Evolutionary conservation across 2,113 vertebrate species (phyloP).

Genomic region (Echinops telfairi): DNA sequence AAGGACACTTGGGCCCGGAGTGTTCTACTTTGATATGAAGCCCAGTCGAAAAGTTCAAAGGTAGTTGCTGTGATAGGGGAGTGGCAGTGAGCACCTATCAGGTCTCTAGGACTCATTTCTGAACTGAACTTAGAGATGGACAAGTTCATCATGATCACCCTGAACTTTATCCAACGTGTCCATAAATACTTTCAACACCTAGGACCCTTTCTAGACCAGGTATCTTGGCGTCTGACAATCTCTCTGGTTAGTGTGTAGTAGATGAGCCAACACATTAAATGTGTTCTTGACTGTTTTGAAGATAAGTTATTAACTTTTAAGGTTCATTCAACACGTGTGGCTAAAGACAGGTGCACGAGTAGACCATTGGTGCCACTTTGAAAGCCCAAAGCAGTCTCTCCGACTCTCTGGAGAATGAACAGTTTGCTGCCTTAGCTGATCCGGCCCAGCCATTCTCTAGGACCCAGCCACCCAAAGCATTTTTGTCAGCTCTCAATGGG

Average conservation of each 20-base stretch:
- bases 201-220: neutral
- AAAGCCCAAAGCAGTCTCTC: neutral
- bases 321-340: neutral
- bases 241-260: too few relatives aligned
- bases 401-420: neutral
- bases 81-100: neutral
- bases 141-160: neutral
- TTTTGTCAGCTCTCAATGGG: rapidly evolving
- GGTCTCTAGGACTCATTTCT: neutral
- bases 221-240: neutral
- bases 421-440: neutral
- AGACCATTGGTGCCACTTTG: neutral
- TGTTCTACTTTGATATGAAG: neutral
- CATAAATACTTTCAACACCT: neutral
- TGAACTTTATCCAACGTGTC: neutral
- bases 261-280: neutral
- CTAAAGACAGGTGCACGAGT: neutral
- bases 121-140: neutral
- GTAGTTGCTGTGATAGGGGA: neutral
- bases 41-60: neutral
- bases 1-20: too few relatives aligned
- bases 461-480: neutral
- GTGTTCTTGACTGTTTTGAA: neutral
- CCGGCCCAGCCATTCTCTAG: neutral
- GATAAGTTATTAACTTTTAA: neutral